Conservation (phyloP, 1,140 invertebrate species). For the Leucophenga varia region DNA sequence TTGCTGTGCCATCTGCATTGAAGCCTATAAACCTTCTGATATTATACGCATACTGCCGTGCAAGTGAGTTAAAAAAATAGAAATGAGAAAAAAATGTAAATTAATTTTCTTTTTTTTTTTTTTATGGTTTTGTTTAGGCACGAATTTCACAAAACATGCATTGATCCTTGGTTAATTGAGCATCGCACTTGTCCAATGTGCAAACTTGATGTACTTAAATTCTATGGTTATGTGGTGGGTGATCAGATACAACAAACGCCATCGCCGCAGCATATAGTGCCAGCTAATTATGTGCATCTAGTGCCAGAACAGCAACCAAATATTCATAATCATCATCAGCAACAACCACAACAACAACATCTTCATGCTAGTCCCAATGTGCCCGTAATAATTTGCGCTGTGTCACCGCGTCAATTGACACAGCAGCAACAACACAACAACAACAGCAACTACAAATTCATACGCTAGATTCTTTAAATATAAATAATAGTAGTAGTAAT, state of each 20-base stretch:
- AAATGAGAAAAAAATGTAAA: slow-evolving; percentile 1
- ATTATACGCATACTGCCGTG: slow-evolving; percentile 83
- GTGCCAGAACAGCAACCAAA: too few species aligned
- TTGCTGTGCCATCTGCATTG: slow-evolving; percentile 91
- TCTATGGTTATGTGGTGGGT: slow-evolving; percentile 84
- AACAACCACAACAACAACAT: slow-evolving; percentile 2
- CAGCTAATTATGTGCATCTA: too few species aligned
- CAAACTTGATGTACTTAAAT: slow-evolving; percentile 91
- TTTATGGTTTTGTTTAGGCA: slow-evolving; percentile 64
- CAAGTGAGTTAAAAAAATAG: slow-evolving; percentile 64
- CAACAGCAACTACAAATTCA: slow-evolving; percentile 8
- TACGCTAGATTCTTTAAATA: slow-evolving; percentile 3
- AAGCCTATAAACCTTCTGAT: slow-evolving; percentile 82
- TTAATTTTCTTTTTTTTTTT: not conserved
- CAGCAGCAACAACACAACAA: slow-evolving; percentile 8
- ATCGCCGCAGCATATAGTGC: slow-evolving; percentile 37
- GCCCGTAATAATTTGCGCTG: slow-evolving; percentile 43
- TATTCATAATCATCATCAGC: not conserved
- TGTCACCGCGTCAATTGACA: slow-evolving; percentile 24
- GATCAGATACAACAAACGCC: slow-evolving; percentile 51
- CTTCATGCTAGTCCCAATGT: slow-evolving; percentile 28
- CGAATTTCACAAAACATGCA: slow-evolving; percentile 90
- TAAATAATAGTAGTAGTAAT: slow-evolving; percentile 35
- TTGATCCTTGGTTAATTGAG: slow-evolving; percentile 92
- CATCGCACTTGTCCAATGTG: slow-evolving; percentile 94